Evolutionary conservation across 2,113 vertebrate species (phyloP).

Genomic region (Chionis minor): DNA sequence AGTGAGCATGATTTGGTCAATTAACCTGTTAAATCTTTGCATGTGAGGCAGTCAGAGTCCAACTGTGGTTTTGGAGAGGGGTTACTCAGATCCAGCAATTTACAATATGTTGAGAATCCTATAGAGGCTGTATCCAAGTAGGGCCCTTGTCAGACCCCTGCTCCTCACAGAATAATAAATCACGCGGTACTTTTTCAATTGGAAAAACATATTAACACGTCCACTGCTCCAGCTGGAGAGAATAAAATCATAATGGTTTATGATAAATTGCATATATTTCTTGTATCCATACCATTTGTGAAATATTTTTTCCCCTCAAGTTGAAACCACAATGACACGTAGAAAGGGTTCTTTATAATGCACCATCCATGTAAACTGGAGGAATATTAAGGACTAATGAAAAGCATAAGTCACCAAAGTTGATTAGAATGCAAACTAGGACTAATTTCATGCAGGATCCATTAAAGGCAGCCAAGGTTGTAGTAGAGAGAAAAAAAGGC

Average conservation of each 20-base stretch:
- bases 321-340: not conserved
- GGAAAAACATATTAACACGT: constrained; percentile 3
- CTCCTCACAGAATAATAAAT: not conserved
- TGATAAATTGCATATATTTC: constrained; percentile 13
- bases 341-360: not conserved
- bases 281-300: not conserved
- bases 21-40: constrained; percentile 46
- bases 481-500: not conserved
- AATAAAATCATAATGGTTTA: constrained; percentile 20
- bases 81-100: not conserved
- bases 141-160: not conserved
- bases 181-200: not conserved
- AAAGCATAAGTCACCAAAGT: constrained; percentile 21
- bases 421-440: constrained; percentile 23
- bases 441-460: not conserved
- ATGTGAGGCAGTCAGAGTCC: not conserved
- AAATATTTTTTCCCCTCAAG: not conserved
- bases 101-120: not conserved
- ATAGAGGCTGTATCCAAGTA: not conserved
- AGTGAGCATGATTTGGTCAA: constrained; percentile 36
- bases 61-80: constrained; percentile 8
- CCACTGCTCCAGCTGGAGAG: constrained; percentile 39
- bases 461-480: not conserved
- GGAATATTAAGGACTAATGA: constrained; percentile 36
- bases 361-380: not conserved